Evolutionary conservation across 1,140 invertebrate species (phyloP).

Genomic region (Megathymus violae): DNA sequence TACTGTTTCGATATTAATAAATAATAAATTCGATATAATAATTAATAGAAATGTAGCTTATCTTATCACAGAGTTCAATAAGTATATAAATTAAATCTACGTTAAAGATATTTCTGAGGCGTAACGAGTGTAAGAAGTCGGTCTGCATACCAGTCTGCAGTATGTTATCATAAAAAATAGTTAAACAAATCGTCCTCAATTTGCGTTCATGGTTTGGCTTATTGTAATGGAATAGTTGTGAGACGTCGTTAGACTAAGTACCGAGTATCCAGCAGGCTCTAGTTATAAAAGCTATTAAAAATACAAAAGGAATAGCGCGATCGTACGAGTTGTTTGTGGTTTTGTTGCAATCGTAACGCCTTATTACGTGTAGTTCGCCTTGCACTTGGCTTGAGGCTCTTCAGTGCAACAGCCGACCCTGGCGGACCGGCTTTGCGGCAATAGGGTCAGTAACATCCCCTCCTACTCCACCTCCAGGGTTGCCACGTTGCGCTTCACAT

Average conservation of each 20-base stretch:
- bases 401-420: slow-evolving; percentile 74
- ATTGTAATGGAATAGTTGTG: slow-evolving; percentile 20
- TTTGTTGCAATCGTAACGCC: slow-evolving; percentile 59
- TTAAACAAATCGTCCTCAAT: slow-evolving; percentile 7
- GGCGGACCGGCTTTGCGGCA: slow-evolving; percentile 43
- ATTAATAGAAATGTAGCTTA: too few species aligned
- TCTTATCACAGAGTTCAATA: too few species aligned
- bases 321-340: slow-evolving; percentile 27
- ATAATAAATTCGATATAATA: too few species aligned
- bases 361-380: slow-evolving; percentile 71
- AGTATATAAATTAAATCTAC: too few species aligned
- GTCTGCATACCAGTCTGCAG: not conserved
- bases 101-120: too few species aligned
- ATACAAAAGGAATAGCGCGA: slow-evolving; percentile 19
- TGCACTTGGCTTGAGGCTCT: slow-evolving; percentile 72
- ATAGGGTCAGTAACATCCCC: slow-evolving; percentile 51
- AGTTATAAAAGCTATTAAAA: slow-evolving; percentile 26
- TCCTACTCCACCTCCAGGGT: not conserved
- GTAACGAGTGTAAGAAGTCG: too few species aligned
- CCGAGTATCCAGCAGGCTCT: slow-evolving; percentile 10
- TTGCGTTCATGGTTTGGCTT: slow-evolving; percentile 1
- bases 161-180: slow-evolving; percentile 21
- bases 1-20: too few species aligned
- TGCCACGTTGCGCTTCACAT: too few species aligned
- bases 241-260: slow-evolving; percentile 11